Evolutionary conservation across 2,888 invertebrate genomes (phyloP), one percentile per base, ranked within the genome.

Genomic region (Drosophila antonietae): DNA sequence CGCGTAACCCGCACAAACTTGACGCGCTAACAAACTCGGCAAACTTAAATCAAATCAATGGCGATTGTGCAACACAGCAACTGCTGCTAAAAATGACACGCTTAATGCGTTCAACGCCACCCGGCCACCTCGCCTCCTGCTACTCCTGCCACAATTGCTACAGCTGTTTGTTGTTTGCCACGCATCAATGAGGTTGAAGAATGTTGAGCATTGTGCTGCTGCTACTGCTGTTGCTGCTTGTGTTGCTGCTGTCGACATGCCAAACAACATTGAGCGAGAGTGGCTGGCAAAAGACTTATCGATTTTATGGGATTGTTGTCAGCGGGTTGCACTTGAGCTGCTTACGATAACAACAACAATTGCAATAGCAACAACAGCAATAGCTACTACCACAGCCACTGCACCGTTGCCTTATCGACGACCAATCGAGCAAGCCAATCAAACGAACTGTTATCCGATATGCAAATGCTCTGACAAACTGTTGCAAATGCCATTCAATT

Each of bases 1-100:
- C 69, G 89, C 83, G 89, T 83, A 83, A 87, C 89, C 82, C 89
- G 83, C 88, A 67, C 78, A 61, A 81, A 72, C 70, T 71, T 66
- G 59, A 81, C 58, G 71, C 65, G 66, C 67, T 65, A 80, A 64
- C 67, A 76, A 78, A 76, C 66, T 66, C 63, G 51, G 60, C 57
- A 66, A 68, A 65, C 71, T 74, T 69, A 79, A 82, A 79, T 88
- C 83, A 77, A 89, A 80, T 82, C 88, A 73, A 60, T 62, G 52
- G 61, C 73, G 88, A 88, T 84, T 84, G 90, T 79, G 76, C 89
- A 84, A 84, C 73, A 82, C 73, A 82, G 68, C 73, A 82, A 68
- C 75, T 61, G 61, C 83, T 85, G 53, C 53, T 53, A 67, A 69
- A 87, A 86, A 71, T 83, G 90, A 89, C 81, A 86, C 86, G 86